phyloP scores from a whole-genome alignment of 2,113 vertebrate genomes.

The Rhinichthys klamathensis region DNA sequence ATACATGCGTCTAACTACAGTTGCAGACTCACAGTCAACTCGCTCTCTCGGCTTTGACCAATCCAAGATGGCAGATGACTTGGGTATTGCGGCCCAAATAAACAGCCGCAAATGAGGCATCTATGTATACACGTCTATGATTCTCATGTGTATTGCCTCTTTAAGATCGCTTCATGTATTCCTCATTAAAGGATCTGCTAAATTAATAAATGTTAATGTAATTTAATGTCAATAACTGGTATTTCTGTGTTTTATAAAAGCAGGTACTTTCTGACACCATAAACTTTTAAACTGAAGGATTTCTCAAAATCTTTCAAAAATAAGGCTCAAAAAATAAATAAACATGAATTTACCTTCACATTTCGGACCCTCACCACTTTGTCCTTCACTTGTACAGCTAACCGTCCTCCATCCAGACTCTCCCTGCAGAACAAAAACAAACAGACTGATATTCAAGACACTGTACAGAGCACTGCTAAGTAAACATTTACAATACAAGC shows the following conservation, averaged over 20 bases:
- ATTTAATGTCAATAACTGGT: not conserved
- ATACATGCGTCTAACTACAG: too few species aligned
- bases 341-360: constrained; percentile 82
- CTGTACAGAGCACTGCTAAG: not conserved
- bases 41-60: too few species aligned
- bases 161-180: too few species aligned
- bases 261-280: not conserved
- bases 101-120: too few species aligned
- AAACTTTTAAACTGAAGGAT: not conserved
- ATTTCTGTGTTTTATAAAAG: not conserved
- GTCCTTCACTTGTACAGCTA: constrained; percentile 89
- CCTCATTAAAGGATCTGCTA: too few species aligned
- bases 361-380: constrained; percentile 89
- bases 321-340: not conserved
- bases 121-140: too few species aligned
- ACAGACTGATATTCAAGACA: constrained; percentile 20
- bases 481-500: constrained; percentile 13
- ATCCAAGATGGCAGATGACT: too few species aligned
- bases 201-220: too few species aligned
- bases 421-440: constrained; percentile 78
- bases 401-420: constrained; percentile 81
- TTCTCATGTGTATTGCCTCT: too few species aligned
- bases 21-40: too few species aligned
- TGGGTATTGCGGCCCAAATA: too few species aligned
- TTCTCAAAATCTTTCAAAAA: not conserved